phyloP scores from a whole-genome alignment of 2,888 invertebrate genomes.

The Micropterix aruncella region DNA sequence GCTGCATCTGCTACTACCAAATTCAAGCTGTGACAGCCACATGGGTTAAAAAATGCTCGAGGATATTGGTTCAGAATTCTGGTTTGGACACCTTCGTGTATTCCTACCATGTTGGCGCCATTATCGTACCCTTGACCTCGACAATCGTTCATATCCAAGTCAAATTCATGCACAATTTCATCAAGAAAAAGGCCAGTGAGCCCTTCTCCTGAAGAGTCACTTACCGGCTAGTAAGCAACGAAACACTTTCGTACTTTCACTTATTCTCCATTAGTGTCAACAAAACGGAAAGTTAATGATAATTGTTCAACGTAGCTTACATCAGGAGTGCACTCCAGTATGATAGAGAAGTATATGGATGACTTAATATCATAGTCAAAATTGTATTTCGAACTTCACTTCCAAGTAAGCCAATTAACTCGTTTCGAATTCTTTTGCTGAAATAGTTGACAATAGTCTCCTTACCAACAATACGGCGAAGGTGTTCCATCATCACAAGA shows the following conservation, averaged over 20 bases:
- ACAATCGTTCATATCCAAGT: slow-evolving; percentile 10
- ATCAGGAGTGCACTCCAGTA: slow-evolving; percentile 10
- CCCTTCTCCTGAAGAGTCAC: slow-evolving; percentile 9
- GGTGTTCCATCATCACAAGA: slow-evolving; percentile 8
- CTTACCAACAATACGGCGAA: slow-evolving; percentile 6
- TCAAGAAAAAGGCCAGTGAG: slow-evolving; percentile 8
- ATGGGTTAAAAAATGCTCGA: slow-evolving; percentile 9
- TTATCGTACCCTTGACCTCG: slow-evolving; percentile 13
- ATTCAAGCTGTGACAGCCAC: slow-evolving; percentile 8
- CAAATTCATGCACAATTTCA: slow-evolving; percentile 8
- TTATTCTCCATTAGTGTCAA: slow-evolving; percentile 8
- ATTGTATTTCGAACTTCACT: slow-evolving; percentile 8
- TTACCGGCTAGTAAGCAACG: slow-evolving; percentile 7
- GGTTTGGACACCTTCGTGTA: slow-evolving; percentile 9
- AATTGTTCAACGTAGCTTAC: slow-evolving; percentile 10
- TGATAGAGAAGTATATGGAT: slow-evolving; percentile 11
- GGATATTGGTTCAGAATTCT: slow-evolving; percentile 11
- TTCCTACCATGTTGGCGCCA: slow-evolving; percentile 12
- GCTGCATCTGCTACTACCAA: slow-evolving; percentile 9
- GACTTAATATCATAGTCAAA: slow-evolving; percentile 8
- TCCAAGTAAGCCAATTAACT: slow-evolving; percentile 6
- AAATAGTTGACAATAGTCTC: slow-evolving; percentile 8
- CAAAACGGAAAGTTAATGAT: slow-evolving; percentile 6
- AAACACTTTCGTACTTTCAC: slow-evolving; percentile 8
- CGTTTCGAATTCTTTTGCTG: slow-evolving; percentile 4